Base-by-base conservation (phyloP, 2,113 vertebrate genomes). In the Sphaerodactylus townsendi region DNA sequence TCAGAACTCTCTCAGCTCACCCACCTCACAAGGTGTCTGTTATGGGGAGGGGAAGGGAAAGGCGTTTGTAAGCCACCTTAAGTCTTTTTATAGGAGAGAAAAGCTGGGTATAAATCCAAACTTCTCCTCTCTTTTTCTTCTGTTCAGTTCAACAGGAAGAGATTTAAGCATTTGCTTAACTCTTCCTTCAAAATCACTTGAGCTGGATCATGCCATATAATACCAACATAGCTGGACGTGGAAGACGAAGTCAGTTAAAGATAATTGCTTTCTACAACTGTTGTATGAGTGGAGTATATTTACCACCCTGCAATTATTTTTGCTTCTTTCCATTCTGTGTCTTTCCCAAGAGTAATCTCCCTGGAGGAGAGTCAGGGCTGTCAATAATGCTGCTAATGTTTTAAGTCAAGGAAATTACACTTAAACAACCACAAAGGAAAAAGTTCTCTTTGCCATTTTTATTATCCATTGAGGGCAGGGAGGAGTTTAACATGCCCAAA, bases 401-500 rank as follows among this genome's bases (percentile, higher is more conserved):
- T 76, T 0, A 84, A 30, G 53, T 77, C n/a, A 77, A 64, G 28
- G 21, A 62, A 82, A 62, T 78, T 62, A 84, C n/a, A n/a, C 71
- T 14, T 37, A 37, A 70, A 35, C 66, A 50, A 19, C 48, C 9
- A 41, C 76, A 62, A 50, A 66, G 48, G 35, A 4, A 15, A 48
- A 70, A 39, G 0, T 10, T 23, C 35, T 64, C 73, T 28, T 62
- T 70, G 28, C 73, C 28, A 33, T 10, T 71, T 39, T 66, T 5
- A 71, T 44, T 72, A 85, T 78, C 62, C 15, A 33, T 23, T 28
- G 19, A 77, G 90, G 76, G 4, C 28, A 72, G 37, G 82, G 86
- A 85, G 83, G 89, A 74, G 93, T 92, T 94, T 92, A 92, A 53
- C 10, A 23, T 78, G 35, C 44, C 30, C 59, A 81, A 82, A 77